These are phyloP conservation scores for Ornithorhynchus anatinus DNA, from an alignment of 2,113 vertebrate genomes.

Conservation along the genomic window DNA sequence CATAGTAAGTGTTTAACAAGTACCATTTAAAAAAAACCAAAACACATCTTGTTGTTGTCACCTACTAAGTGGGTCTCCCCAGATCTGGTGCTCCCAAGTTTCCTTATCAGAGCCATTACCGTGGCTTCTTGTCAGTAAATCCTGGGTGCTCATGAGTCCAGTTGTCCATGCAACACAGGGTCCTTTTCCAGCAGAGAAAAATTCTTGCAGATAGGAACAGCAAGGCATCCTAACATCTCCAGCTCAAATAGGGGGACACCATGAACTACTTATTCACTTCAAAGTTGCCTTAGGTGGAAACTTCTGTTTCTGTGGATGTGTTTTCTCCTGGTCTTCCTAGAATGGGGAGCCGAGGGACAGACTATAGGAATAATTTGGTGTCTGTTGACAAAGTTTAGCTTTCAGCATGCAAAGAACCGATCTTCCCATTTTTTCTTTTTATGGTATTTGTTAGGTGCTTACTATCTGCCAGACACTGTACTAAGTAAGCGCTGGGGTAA, in stretches of 20 bases:
- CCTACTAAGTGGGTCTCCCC: neutral
- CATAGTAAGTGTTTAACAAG: too few relatives aligned
- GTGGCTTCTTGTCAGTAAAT: neutral
- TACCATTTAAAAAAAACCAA: too few relatives aligned
- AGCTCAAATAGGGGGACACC: neutral
- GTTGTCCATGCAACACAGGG: neutral
- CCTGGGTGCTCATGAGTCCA: neutral
- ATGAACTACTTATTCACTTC: neutral
- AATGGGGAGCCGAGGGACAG: too few relatives aligned
- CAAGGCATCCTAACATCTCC: neutral
- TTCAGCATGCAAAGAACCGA: too few relatives aligned
- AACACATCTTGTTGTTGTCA: too few relatives aligned
- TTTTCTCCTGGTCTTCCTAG: neutral
- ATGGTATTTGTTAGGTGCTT: too few relatives aligned
- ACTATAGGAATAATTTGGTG: too few relatives aligned
- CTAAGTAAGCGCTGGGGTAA: too few relatives aligned
- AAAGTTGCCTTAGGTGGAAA: neutral
- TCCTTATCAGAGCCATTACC: neutral
- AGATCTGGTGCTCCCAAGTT: neutral
- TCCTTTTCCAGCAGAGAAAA: constrained; percentile 8
- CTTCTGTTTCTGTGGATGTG: neutral
- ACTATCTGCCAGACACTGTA: too few relatives aligned
- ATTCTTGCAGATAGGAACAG: neutral
- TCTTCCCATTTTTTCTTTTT: too few relatives aligned
- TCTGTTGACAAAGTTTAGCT: too few relatives aligned